Conservation (phyloP, 2,888 invertebrate genomes). For the Chydorus sphaericus region DNA sequence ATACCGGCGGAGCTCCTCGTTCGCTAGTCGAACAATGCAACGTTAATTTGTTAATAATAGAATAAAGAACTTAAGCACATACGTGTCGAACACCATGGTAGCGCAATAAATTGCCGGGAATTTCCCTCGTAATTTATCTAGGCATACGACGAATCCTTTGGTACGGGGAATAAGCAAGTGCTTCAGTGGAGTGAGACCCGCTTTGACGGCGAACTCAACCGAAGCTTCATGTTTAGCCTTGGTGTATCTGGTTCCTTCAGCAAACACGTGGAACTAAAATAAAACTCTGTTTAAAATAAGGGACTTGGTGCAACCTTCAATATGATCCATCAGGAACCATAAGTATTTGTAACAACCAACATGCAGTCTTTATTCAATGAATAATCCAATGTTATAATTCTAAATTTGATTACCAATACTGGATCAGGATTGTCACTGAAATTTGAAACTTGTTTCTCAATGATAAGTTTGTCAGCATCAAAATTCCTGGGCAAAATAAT, state of each 20-base stretch:
- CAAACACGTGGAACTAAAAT: constrained; percentile 62
- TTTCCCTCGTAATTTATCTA: constrained; percentile 63
- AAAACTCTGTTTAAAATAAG: too few species aligned
- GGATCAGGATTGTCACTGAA: constrained; percentile 79
- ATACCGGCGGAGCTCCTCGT: constrained; percentile 48
- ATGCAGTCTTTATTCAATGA: not conserved
- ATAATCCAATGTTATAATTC: too few species aligned
- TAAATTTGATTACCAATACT: constrained; percentile 54
- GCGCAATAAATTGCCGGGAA: constrained; percentile 73
- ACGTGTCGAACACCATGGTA: constrained; percentile 29
- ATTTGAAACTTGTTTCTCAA: constrained; percentile 61
- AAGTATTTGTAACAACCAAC: too few species aligned
- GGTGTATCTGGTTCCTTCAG: constrained; percentile 88
- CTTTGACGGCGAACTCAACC: constrained; percentile 68
- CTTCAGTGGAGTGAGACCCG: constrained; percentile 67
- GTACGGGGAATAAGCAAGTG: constrained; percentile 87
- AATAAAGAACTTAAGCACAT: constrained; percentile 13
- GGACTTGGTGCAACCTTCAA: too few species aligned
- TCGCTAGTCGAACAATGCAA: constrained; percentile 18
- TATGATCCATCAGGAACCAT: too few species aligned
- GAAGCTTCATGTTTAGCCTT: constrained; percentile 72
- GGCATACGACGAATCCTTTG: constrained; percentile 76
- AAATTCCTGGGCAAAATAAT: constrained; percentile 39
- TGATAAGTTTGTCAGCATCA: constrained; percentile 73
- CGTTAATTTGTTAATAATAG: constrained; percentile 20